phyloP scores from a whole-genome alignment of 2,888 invertebrate genomes.

The Globia sparganii region DNA sequence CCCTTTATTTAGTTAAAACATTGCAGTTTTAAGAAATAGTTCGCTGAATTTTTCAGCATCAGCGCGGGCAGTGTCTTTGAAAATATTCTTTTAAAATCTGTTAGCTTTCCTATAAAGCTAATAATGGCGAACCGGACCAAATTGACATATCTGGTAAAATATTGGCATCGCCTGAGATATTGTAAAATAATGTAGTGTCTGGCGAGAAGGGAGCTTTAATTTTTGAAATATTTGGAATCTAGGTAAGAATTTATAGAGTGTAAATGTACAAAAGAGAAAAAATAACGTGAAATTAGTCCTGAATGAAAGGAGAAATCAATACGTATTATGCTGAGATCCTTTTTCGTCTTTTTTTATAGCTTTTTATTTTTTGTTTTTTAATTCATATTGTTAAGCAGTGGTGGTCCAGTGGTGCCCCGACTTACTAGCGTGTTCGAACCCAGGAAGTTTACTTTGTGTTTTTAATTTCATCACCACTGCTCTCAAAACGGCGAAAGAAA shows the following conservation, averaged over 20 bases:
- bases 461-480: too few species aligned
- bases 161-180: conserved; percentile 48
- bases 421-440: too few species aligned
- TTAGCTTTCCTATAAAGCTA: conserved; percentile 46
- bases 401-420: too few species aligned
- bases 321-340: too few species aligned
- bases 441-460: too few species aligned
- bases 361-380: neutral
- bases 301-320: neutral
- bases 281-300: neutral
- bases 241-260: neutral
- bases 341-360: neutral
- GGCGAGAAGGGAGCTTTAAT: conserved; percentile 5
- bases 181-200: conserved; percentile 39
- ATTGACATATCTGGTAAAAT: conserved; percentile 57
- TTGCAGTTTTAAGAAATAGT: conserved; percentile 12
- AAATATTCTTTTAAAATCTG: conserved; percentile 43
- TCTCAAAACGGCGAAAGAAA: too few species aligned
- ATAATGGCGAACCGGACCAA: conserved; percentile 42
- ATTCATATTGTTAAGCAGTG: too few species aligned
- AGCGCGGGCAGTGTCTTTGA: conserved; percentile 22
- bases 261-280: neutral
- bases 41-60: conserved; percentile 14
- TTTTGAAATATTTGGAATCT: conserved; percentile 11
- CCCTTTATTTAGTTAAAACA: neutral